Percentiles rank a stretch among this genome's conserved stretches.
Evolutionary conservation across 2,113 vertebrate species (phyloP).

Genomic region (Myiopsitta monachus): DNA sequence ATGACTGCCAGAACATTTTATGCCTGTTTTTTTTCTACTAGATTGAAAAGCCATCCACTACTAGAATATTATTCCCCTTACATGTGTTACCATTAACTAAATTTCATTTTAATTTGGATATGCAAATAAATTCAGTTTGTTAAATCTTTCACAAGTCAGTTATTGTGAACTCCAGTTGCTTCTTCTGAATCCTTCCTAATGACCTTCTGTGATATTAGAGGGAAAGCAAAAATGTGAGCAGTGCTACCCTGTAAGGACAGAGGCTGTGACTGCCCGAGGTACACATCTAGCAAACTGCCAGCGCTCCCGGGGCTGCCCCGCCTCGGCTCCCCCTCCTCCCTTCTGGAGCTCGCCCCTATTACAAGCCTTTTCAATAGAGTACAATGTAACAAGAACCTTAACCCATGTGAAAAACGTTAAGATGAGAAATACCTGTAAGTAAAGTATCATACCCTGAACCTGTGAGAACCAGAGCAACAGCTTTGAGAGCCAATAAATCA

Average conservation of each 20-base stretch:
- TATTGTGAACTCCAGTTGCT: not conserved
- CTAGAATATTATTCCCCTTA: not conserved
- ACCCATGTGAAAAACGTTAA: too few species aligned
- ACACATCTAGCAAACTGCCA: fast-evolving
- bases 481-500: too few species aligned
- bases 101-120: not conserved
- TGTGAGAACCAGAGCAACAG: too few species aligned
- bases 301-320: too few species aligned
- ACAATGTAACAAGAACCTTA: too few species aligned
- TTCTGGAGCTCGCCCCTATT: too few species aligned
- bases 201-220: not conserved
- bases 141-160: not conserved
- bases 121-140: not conserved
- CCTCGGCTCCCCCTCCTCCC: too few species aligned
- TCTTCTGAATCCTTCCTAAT: not conserved
- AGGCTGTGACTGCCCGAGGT: not conserved
- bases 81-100: not conserved
- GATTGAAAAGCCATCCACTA: not conserved
- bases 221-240: not conserved
- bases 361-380: too few species aligned
- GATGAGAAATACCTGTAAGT: too few species aligned
- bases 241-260: not conserved
- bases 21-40: not conserved
- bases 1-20: not conserved
- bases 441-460: too few species aligned